Evolutionary conservation across 2,888 invertebrate species (phyloP), one percentile per base, ranked within the genome.

Genomic region (Ephialtes manifestator): DNA sequence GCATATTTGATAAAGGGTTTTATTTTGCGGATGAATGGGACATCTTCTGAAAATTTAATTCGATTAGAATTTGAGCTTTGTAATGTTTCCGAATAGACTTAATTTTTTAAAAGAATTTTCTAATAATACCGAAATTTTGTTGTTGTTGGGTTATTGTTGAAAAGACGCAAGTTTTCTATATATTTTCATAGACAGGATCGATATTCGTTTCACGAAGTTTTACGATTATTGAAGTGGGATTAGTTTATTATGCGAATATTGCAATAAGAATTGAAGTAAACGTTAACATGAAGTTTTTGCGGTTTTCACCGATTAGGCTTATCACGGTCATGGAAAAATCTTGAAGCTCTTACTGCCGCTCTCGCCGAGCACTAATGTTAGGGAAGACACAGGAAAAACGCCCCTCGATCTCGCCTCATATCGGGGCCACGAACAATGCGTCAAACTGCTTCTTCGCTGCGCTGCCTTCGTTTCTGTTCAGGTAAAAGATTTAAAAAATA

Each of bases 381-480:
- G 94, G 87, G 96, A 96, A 87, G 94, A 95, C 86, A 93, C 94
- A 46, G 96, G 96, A 1, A 94, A 95, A 85, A 96, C 96, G 1
- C 95, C 96, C 24, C 91, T 96, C 65, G 95, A 96, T 88, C 89
- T 96, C 63, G 96, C 96, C 0, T 95, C 96, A 43, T 94, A 94
- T 53, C 94, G 94, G 85, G 95, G 96, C 5, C 95, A 96, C 89
- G 93, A 94, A 3, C 94, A 95, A 65, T 95, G 95, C 91, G 95
- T 96, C 60, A 95, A 95, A 87, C 92, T 95, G 75, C 92, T 96
- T 74, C 90, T 96, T 70, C 92, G 94, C 46, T 95, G 94, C 87
- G 95, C 96, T 48, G 95, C 96, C 65, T 94, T 94, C 75, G 95
- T 96, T 15, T 94, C 94, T 74, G 94, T 95, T 65, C 94, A 95